These are phyloP conservation scores for Cephus nigrinus DNA, from an alignment of 2,888 invertebrate species.

Conservation along the genomic window DNA sequence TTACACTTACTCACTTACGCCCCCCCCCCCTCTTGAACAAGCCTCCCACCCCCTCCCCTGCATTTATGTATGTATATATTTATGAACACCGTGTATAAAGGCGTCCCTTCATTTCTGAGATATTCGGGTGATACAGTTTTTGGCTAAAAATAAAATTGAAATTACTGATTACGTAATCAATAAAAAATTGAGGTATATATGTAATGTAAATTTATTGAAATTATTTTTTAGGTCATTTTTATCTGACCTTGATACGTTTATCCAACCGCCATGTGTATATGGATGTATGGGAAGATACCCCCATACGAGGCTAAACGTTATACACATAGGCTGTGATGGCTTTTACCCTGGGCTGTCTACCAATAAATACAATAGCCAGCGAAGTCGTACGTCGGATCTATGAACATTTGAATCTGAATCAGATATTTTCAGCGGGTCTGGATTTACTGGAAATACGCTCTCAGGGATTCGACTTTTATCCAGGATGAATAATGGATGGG, in stretches of 20 bases:
- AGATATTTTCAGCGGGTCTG: conserved; percentile 38
- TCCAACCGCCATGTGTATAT: neutral
- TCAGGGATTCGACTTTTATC: conserved; percentile 43
- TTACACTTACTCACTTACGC: neutral
- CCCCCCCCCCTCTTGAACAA: neutral
- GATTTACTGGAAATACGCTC: conserved; percentile 46
- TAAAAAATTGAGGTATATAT: neutral
- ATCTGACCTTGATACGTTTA: neutral
- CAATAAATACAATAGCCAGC: conserved; percentile 49
- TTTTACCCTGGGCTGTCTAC: conserved; percentile 15
- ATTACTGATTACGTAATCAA: neutral
- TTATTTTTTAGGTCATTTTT: neutral
- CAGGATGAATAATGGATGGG: conserved; percentile 56
- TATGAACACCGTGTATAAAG: neutral
- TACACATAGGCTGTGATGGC: neutral
- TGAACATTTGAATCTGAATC: conserved; percentile 55
- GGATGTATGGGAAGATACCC: neutral
- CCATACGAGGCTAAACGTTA: neutral
- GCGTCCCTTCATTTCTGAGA: neutral
- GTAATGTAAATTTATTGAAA: neutral
- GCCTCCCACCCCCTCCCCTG: neutral
- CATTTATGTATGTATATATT: neutral
- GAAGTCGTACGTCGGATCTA: conserved; percentile 40
- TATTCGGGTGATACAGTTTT: neutral
- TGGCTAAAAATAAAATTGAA: neutral